Evolutionary conservation across 2,113 vertebrate species (phyloP), one percentile per base, ranked within the genome.

Genomic region (Chionodraco myersi): DNA sequence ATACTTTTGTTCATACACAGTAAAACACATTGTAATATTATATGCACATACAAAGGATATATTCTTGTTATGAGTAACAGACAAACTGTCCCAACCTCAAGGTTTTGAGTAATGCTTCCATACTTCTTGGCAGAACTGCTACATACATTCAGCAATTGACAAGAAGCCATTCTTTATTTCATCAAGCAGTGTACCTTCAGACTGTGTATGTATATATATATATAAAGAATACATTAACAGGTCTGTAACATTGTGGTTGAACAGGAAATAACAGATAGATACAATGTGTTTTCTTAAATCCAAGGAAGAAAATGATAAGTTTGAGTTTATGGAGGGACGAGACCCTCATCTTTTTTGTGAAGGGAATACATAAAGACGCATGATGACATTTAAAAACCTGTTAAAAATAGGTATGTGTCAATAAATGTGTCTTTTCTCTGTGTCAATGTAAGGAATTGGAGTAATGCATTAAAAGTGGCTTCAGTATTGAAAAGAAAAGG

Each of bases 381-480:
- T 13, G 51, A 47, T 16, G 15, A 23, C 16, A 10, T 57, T 23
- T 72, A 18, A 26, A 16, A 65, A 66, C 26, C n/a, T 23, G 5
- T 2, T 54, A 58, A 8, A 23, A 67, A 48, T 23, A 12, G 9
- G 67, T 60, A 58, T 4, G 1, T 21, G 21, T 21, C 21, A 21
- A 21, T 21, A 21, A 21, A 21, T 21, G 21, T 49, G 23, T 30
- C 47, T 30, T 71, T 57, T 14, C 56, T 51, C 34, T 59, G 21
- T 54, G 41, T 54, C 60, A 16, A 36, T 36, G 11, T 9, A 12
- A 60, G n/a, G 30, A 56, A 23, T 44, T 41, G 23, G 15, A 69
- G 61, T 47, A 26, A 13, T 21, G 52, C n/a, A 12, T 82, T 68
- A 69, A 54, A 85, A 52, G 72, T 73, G 68, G 30, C 14, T 47